These are phyloP conservation scores for Gadus macrocephalus DNA, from an alignment of 2,113 vertebrate genomes.

Conservation along the genomic window DNA sequence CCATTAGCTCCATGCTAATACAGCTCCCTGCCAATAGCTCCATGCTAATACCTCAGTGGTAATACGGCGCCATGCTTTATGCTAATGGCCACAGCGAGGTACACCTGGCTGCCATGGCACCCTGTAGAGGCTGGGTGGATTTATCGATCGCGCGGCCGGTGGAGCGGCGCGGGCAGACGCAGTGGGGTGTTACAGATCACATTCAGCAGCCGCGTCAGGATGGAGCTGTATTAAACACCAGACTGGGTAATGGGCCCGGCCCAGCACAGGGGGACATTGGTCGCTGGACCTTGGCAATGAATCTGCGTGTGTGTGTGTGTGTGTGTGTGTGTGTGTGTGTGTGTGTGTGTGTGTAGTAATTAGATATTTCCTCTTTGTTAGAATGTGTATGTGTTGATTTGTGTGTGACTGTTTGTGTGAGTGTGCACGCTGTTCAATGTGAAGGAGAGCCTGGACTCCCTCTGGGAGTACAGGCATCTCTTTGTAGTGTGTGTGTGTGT, in stretches of 20 bases:
- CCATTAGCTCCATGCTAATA: too few species aligned
- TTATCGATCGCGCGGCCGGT: slow-evolving; percentile 46
- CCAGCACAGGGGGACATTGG: slow-evolving; percentile 42
- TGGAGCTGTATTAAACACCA: slow-evolving; percentile 47
- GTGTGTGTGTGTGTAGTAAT: neutral
- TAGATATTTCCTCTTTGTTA: too few species aligned
- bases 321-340: slow-evolving; percentile 8
- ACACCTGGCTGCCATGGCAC: slow-evolving; percentile 19
- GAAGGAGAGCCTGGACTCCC: too few species aligned
- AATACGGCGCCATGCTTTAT: neutral
- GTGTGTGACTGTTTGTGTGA: too few species aligned
- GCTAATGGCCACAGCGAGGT: slow-evolving; percentile 18
- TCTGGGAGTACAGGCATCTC: too few species aligned
- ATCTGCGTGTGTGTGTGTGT: slow-evolving; percentile 44
- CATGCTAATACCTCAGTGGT: too few species aligned
- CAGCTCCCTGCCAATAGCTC: too few species aligned
- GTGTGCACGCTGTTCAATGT: too few species aligned
- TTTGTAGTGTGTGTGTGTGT: slow-evolving; percentile 33
- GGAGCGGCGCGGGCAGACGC: slow-evolving; percentile 46
- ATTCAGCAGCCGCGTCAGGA: slow-evolving; percentile 33
- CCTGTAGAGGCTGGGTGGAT: slow-evolving; percentile 26
- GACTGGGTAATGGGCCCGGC: slow-evolving; percentile 52
- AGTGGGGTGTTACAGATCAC: slow-evolving; percentile 51
- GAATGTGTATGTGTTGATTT: too few species aligned
- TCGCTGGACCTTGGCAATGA: slow-evolving; percentile 57